A percentile compares a stretch with the other conserved stretches of the same genome.
phyloP scores from a whole-genome alignment of 2,888 invertebrate genomes.

The Rhagium mordax region DNA sequence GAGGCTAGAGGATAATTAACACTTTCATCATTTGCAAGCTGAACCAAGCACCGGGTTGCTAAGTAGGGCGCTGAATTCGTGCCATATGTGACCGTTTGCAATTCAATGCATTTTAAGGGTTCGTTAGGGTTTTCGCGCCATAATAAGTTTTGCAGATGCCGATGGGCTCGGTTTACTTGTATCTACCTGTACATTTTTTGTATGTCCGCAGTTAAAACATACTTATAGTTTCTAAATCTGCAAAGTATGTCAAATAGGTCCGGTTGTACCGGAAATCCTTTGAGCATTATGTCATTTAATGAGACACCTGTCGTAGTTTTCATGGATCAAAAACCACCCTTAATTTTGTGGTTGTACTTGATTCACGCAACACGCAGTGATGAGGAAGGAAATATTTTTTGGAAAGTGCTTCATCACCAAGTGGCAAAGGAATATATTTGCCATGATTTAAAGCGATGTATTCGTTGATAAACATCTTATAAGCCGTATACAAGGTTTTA shows the following conservation, averaged over 20 bases:
- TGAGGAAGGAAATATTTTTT: constrained; percentile 38
- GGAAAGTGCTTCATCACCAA: neutral
- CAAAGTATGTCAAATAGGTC: constrained; percentile 36
- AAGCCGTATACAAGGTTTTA: neutral
- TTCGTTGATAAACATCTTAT: constrained; percentile 25
- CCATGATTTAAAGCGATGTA: constrained; percentile 29
- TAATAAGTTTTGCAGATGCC: constrained; percentile 34
- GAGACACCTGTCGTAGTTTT: constrained; percentile 23
- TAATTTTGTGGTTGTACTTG: constrained; percentile 40
- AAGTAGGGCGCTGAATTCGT: constrained; percentile 36
- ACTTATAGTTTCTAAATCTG: neutral
- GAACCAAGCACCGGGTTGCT: constrained; percentile 18
- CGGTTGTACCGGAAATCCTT: constrained; percentile 31
- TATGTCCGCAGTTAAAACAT: neutral
- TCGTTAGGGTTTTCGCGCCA: constrained; percentile 11
- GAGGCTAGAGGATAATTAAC: constrained; percentile 14
- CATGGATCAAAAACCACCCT: constrained; percentile 39
- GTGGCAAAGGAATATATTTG: constrained; percentile 15
- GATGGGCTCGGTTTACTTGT: constrained; percentile 10
- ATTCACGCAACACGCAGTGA: constrained; percentile 38
- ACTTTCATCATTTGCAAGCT: neutral
- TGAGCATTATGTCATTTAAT: constrained; percentile 29
- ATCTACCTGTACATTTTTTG: neutral
- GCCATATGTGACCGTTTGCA: constrained; percentile 21
- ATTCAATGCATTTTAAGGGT: constrained; percentile 27